Percentiles rank a stretch among this genome's conserved stretches.
Conservation (phyloP, 2,888 invertebrate species). For the Sussaba pulchella region DNA sequence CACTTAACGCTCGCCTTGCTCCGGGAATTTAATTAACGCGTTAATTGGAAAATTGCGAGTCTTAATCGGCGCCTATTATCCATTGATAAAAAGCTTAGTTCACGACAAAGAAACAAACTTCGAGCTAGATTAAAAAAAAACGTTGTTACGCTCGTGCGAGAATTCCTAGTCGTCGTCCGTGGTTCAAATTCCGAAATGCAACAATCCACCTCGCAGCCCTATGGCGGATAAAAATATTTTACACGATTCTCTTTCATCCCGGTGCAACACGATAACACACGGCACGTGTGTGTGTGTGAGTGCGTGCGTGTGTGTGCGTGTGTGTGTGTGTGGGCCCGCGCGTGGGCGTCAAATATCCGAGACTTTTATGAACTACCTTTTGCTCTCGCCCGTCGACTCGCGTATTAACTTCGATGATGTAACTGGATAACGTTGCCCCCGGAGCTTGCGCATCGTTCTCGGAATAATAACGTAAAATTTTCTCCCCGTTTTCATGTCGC, state of each 20-base stretch:
- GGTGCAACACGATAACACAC: neutral
- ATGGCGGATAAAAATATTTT: slow-evolving; percentile 15
- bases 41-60: slow-evolving; percentile 83
- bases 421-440: slow-evolving; percentile 61
- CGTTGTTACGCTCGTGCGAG: slow-evolving; percentile 65
- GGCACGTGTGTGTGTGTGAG: neutral
- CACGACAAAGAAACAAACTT: slow-evolving; percentile 80
- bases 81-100: slow-evolving; percentile 77
- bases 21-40: slow-evolving; percentile 83
- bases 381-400: slow-evolving; percentile 18
- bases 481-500: slow-evolving; percentile 23
- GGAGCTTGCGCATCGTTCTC: slow-evolving; percentile 35
- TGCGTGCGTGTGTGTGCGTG: no score
- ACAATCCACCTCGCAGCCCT: neutral
- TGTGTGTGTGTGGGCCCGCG: no score
- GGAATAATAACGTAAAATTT: slow-evolving; percentile 52
- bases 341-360: neutral
- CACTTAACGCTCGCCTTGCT: slow-evolving; percentile 44
- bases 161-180: neutral
- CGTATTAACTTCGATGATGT: slow-evolving; percentile 41
- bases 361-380: slow-evolving; percentile 39
- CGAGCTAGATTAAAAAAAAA: slow-evolving; percentile 64
- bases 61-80: slow-evolving; percentile 81
- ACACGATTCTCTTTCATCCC: slow-evolving; percentile 35
- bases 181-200: neutral